Evolutionary conservation across 2,888 invertebrate genomes (phyloP), one percentile per base, ranked within the genome.

Genomic region (Pristionchus arcanus): DNA sequence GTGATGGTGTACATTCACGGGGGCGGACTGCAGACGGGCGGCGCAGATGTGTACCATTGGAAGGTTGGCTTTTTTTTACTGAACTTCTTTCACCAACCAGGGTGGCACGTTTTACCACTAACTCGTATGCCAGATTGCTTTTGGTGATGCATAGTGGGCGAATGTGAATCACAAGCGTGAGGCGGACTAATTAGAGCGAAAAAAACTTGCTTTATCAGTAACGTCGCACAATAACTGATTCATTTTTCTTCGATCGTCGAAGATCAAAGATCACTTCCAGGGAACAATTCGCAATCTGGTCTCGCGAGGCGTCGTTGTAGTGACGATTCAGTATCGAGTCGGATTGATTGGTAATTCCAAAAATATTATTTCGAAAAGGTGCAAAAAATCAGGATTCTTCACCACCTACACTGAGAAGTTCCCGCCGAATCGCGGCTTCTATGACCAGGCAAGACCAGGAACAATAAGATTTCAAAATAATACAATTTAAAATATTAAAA

Each of bases 261-360:
- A 28, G 19, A 34, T 59, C 19, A 59, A 55, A 59, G 28, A 85
- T 15, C n/a, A 81, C 9, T 19, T 85, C 21, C 87, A 87, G 87
- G 87, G 87, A 11, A 49, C 68, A 0, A 16, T 87, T 59, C 87
- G 87, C 7, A 87, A 87, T 49, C 87, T 87, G 42, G 87, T 68
- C 9, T 87, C 87, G 42, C 66, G 87, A 31, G 87, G 87, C 16
- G 68, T 87, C 4, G 87, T 87, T 7, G 87, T 87, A 0, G 87
- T 87, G 2, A 87, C 87, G 15, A 59, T 87, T 25, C 37, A 87
- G n/a, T 87, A 87, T 28, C 66, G 87, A 42, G 16, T 87, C 3
- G 87, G 68, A 7, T 7, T 87, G 42, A 7, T 87, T 21, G 87
- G 42, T 49, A 49, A 49, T 11, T 3, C 13, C 42, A 0, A 9